phyloP scores from a whole-genome alignment of 1,140 invertebrate genomes.

The Heliconius hermathena region DNA sequence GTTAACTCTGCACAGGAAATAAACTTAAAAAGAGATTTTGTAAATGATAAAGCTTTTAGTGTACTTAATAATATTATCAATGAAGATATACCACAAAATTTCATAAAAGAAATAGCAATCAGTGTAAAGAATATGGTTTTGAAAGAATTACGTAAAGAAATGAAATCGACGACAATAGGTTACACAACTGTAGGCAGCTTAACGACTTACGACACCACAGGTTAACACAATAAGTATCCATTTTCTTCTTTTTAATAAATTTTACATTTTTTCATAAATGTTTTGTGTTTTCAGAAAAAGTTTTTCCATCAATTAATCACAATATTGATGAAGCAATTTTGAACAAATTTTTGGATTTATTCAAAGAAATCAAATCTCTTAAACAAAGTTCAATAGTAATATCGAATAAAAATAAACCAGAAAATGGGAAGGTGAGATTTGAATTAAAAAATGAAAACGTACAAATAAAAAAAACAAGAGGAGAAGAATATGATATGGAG shows the following conservation, averaged over 20 bases:
- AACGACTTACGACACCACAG: background rate
- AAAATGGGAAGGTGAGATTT: background rate
- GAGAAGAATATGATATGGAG: background rate
- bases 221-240: background rate
- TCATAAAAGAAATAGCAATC: constrained; percentile 63
- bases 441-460: constrained; percentile 21
- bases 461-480: background rate
- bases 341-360: constrained; percentile 58
- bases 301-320: constrained; percentile 3
- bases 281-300: constrained; percentile 34
- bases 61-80: background rate
- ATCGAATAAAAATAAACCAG: background rate
- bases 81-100: constrained; percentile 41
- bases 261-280: background rate
- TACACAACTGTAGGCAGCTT: constrained; percentile 20
- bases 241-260: background rate
- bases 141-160: constrained; percentile 56
- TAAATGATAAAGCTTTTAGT: background rate
- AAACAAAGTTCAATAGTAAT: constrained; percentile 26
- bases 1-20: background rate
- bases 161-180: constrained; percentile 26
- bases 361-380: constrained; percentile 57
- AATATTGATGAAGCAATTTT: constrained; percentile 29
- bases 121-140: constrained; percentile 61
- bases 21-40: background rate